These are phyloP conservation scores for Pelusios castaneus DNA, from an alignment of 2,113 vertebrate species.

Conservation along the genomic window DNA sequence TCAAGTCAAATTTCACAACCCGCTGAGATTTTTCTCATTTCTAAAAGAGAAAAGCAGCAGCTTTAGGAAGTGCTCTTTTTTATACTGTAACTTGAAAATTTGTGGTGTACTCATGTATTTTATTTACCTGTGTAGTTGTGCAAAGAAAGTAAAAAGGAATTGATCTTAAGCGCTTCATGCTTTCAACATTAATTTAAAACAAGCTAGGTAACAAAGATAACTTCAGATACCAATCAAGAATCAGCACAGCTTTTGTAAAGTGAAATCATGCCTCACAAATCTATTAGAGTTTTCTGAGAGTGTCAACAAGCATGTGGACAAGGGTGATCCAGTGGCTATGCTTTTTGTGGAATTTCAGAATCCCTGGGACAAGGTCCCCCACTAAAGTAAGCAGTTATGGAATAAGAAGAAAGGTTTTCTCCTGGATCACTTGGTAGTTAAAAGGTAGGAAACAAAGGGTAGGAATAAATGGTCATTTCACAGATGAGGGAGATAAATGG, in stretches of 20 bases:
- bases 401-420: no score
- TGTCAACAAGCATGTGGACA: no score
- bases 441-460: no score
- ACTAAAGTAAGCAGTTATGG: not conserved
- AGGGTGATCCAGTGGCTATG: no score
- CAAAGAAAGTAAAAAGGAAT: not conserved
- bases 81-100: not conserved
- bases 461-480: no score
- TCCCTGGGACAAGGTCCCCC: no score
- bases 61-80: not conserved
- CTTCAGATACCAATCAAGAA: not conserved
- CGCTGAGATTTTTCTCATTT: not conserved
- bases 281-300: no score
- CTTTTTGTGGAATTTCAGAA: no score
- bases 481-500: no score
- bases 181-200: not conserved
- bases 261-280: no score
- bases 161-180: not conserved
- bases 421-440: no score
- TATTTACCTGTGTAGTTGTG: not conserved
- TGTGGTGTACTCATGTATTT: not conserved
- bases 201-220: not conserved
- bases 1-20: not conserved
- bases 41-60: not conserved
- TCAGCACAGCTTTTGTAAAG: no score